Evolutionary conservation across 2,888 invertebrate species (phyloP).

Genomic region (Ceraclea dissimilis): DNA sequence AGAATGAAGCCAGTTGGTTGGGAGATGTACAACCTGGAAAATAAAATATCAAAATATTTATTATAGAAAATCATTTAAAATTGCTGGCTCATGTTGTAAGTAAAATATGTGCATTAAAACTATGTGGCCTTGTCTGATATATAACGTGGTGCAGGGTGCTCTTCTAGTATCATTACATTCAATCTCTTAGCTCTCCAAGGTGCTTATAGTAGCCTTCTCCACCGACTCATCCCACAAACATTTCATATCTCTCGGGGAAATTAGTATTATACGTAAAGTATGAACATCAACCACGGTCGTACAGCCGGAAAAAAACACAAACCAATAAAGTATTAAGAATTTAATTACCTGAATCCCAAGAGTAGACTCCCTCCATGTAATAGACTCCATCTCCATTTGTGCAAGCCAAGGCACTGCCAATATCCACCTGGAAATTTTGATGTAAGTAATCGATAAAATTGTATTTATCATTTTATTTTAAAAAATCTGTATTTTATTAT

Average conservation of each 20-base stretch:
- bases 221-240: no score
- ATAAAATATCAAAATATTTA: background rate
- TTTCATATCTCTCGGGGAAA: no score
- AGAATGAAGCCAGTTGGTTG: constrained; percentile 51
- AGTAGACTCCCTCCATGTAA: constrained; percentile 66
- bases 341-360: constrained; percentile 65
- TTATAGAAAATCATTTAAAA: background rate
- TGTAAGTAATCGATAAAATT: background rate
- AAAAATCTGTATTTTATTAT: background rate
- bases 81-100: background rate
- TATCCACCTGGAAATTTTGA: constrained; percentile 46
- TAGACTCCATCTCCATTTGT: constrained; percentile 60
- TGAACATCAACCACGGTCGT: no score
- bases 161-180: no score
- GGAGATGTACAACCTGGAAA: constrained; percentile 45
- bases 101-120: no score
- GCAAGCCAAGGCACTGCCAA: constrained; percentile 76
- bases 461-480: background rate
- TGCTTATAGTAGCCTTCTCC: no score
- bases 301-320: no score
- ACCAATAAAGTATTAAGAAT: no score
- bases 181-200: no score
- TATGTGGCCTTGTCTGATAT: no score
- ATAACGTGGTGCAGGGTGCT: no score
- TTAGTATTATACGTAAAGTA: no score